Conservation (phyloP, 1,140 invertebrate species). For the Elysia chlorotica region DNA sequence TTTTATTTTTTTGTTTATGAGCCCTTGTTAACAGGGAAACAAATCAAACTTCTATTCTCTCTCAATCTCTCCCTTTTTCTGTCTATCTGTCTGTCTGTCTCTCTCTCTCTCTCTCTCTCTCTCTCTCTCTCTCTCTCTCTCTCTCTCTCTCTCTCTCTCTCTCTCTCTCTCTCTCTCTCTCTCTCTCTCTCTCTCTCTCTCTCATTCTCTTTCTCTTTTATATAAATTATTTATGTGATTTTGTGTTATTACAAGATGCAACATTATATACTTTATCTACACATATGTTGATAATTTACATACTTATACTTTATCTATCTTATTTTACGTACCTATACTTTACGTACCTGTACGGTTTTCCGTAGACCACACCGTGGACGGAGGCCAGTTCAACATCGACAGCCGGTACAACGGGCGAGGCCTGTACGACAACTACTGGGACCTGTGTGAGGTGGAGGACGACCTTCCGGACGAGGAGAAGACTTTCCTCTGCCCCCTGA, state of each 20-base stretch:
- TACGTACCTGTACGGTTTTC: no score
- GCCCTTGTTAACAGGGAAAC: no score
- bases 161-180: slow-evolving; percentile 9
- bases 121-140: slow-evolving; percentile 1
- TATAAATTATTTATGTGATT: no score
- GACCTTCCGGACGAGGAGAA: slow-evolving; percentile 36
- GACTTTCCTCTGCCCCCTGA: slow-evolving; percentile 42
- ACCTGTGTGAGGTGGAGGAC: slow-evolving; percentile 40
- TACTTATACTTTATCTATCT: no score
- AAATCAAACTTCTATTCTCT: no score
- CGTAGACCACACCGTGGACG: no score
- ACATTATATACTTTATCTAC: no score
- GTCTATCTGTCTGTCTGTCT: not conserved
- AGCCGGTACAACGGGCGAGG: slow-evolving; percentile 46
- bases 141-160: slow-evolving; percentile 2
- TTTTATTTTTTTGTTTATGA: no score
- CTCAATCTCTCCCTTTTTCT: not conserved
- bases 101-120: not conserved
- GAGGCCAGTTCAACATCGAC: slow-evolving; percentile 37
- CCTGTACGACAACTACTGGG: slow-evolving; percentile 49
- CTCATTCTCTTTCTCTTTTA: not conserved
- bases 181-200: slow-evolving; percentile 12
- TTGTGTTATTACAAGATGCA: no score
- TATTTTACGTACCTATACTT: no score
- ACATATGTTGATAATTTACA: no score